Evolutionary conservation across 2,888 invertebrate genomes (phyloP), one percentile per base, ranked within the genome.

Genomic region (Marronus borbonicus): DNA sequence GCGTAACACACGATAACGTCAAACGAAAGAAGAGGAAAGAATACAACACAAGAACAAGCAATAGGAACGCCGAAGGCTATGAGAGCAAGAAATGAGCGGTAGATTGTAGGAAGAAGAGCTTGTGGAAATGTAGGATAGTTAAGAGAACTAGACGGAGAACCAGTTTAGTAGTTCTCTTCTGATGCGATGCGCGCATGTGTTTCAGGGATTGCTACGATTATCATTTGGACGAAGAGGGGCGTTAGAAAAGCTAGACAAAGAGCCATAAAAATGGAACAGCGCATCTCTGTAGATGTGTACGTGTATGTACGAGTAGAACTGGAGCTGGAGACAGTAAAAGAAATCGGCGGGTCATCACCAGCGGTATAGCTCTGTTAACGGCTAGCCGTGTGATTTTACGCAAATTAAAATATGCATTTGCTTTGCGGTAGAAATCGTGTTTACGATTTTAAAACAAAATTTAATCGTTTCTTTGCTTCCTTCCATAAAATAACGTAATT

Each of bases 311-410:
- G 44, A 2, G 44, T 44, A 44, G 44, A 44, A 44, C 12, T 62
- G 62, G 62, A n/a, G 62, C 12, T 62, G 62, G 62, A n/a, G 62
- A 62, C 62, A 62, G 24, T 62, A 28, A 62, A 62, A 62, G 44
- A 28, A 62, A 62, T 62, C 12, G 31, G 8, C 28, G 62, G 14
- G 31, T 62, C 28, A 28, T 62, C 31, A 31, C 31, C 28, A 31
- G 28, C 12, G 28, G 24, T 28, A 28, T 62, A 20, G 55, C 20
- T 17, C 12, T 28, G 62, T 62, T 62, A 28, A 31, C 28, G 14
- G 31, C 8, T 31, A 8, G 62, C 31, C 28, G 28, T 62, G 62
- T 8, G 60, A 62, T 62, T 62, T 62, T 31, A 62, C 62, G 62
- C 62, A 62, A 62, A 62, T 62, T 62, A 62, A 62, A 55, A 55